Evolutionary conservation across 2,888 invertebrate species (phyloP).

Genomic region (Drosophila koepferae): DNA sequence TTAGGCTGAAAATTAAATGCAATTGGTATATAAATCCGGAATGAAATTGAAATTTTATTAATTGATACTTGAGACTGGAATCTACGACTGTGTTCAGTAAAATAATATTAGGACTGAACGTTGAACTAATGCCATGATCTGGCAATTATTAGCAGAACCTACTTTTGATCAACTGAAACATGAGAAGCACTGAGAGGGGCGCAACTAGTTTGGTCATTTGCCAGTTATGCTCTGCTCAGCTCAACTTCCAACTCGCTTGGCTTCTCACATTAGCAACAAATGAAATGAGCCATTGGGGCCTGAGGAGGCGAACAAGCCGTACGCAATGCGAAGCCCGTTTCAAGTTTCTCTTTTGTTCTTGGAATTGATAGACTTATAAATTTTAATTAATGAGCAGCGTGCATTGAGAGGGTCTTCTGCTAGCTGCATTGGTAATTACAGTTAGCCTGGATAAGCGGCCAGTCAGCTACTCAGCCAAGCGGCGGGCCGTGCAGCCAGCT

Average conservation of each 20-base stretch:
- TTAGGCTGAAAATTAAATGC: not conserved
- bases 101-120: too few species aligned
- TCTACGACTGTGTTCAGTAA: too few species aligned
- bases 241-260: not conserved
- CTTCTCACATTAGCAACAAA: not conserved
- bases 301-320: not conserved
- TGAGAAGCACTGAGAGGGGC: slow-evolving; percentile 1
- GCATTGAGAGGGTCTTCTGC: slow-evolving; percentile 6
- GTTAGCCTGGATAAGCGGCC: slow-evolving; percentile 3
- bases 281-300: not conserved
- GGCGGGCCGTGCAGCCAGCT: not conserved
- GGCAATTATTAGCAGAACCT: not conserved
- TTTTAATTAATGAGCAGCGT: slow-evolving; percentile 46
- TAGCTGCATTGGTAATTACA: slow-evolving; percentile 36
- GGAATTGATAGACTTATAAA: slow-evolving; percentile 22
- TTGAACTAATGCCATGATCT: too few species aligned
- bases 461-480: not conserved
- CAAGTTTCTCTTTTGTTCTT: not conserved
- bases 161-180: not conserved
- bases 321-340: not conserved
- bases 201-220: not conserved
- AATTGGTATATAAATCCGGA: not conserved
- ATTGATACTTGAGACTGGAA: not conserved
- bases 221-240: not conserved
- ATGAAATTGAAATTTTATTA: not conserved